phyloP scores from a whole-genome alignment of 2,888 invertebrate species.

The Lydus trimaculatus region DNA sequence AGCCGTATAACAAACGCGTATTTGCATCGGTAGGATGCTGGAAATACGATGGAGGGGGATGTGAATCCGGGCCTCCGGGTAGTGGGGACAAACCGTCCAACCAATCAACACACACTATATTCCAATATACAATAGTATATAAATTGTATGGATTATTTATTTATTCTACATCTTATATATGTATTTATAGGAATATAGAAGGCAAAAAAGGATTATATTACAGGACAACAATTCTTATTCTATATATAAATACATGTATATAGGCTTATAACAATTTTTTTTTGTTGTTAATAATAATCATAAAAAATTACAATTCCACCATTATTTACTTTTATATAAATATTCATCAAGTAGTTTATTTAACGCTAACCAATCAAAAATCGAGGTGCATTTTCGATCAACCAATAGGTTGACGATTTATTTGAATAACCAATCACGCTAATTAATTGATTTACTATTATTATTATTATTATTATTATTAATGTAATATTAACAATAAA shows the following conservation, averaged over 20 bases:
- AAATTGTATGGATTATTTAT: conserved; percentile 64
- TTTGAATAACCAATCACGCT: background rate
- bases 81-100: conserved; percentile 46
- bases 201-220: conserved; percentile 54
- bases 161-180: conserved; percentile 62
- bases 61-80: conserved; percentile 48
- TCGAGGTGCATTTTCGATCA: background rate
- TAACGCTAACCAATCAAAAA: conserved; percentile 1
- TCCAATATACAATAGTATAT: conserved; percentile 62
- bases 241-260: too few relatives aligned
- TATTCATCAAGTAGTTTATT: background rate
- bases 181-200: conserved; percentile 60
- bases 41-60: conserved; percentile 52
- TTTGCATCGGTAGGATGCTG: conserved; percentile 59
- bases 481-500: too few relatives aligned
- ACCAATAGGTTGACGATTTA: background rate
- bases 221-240: conserved; percentile 5
- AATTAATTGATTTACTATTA: background rate
- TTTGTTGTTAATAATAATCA: background rate
- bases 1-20: conserved; percentile 58
- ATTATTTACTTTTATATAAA: background rate
- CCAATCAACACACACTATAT: conserved; percentile 50
- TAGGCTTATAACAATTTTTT: background rate
- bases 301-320: background rate
- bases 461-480: too few relatives aligned